Evolutionary conservation across 2,888 invertebrate species (phyloP).

Genomic region (Adelphocoris suturalis): DNA sequence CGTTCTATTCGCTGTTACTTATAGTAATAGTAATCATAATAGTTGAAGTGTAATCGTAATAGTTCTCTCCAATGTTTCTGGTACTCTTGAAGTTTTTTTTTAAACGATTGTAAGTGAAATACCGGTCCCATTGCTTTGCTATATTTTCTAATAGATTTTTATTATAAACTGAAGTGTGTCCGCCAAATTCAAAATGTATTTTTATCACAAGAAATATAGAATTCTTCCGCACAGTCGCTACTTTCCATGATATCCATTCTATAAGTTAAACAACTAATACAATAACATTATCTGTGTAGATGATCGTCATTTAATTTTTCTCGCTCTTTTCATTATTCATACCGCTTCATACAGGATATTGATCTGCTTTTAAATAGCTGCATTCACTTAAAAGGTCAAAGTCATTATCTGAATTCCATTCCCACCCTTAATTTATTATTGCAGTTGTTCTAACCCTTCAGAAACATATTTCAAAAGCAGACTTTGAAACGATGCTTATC

Average conservation of each 20-base stretch:
- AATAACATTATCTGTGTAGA: neutral
- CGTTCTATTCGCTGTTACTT: no score
- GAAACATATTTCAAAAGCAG: neutral
- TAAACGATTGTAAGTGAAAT: no score
- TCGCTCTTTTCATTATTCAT: neutral
- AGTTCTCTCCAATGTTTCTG: no score
- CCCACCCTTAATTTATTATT: neutral
- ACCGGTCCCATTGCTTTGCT: no score
- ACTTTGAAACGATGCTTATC: slow-evolving; percentile 19
- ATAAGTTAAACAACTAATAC: neutral
- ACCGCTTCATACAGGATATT: neutral
- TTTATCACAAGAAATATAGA: no score
- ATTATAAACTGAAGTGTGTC: no score
- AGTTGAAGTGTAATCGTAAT: no score
- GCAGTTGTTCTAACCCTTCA: neutral
- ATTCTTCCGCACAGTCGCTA: no score
- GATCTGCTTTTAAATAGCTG: neutral
- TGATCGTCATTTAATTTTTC: neutral
- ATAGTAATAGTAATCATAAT: no score
- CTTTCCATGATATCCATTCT: neutral
- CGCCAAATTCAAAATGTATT: no score
- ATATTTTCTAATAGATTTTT: no score
- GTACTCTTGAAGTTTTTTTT: no score
- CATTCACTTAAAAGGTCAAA: neutral
- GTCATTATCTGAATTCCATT: slow-evolving; percentile 20